Percentiles rank a stretch among this genome's conserved stretches.
These are phyloP conservation scores for Cephus spinipes DNA, from an alignment of 2,888 invertebrate genomes.

Conservation along the genomic window DNA sequence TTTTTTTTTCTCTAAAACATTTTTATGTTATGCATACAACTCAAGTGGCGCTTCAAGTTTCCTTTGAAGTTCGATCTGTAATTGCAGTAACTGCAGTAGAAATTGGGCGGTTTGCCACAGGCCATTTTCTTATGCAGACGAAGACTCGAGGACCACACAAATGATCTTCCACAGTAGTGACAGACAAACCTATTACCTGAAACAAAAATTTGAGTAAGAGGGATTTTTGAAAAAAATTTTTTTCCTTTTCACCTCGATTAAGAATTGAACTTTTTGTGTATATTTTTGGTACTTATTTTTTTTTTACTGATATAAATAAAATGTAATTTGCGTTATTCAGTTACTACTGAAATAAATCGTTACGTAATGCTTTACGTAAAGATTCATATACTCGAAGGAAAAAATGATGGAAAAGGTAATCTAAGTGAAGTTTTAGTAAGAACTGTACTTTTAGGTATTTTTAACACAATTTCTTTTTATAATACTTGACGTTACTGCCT, in stretches of 20 bases:
- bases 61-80: conserved; percentile 58
- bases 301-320: not conserved
- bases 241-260: not conserved
- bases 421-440: not conserved
- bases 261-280: too few relatives aligned
- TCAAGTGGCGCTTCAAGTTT: conserved; percentile 54
- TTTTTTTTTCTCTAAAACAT: conserved; percentile 21
- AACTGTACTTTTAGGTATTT: not conserved
- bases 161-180: conserved; percentile 48
- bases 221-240: too few relatives aligned
- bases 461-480: not conserved
- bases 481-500: not conserved
- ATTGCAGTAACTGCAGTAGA: conserved; percentile 47
- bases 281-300: not conserved
- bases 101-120: conserved; percentile 56
- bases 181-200: conserved; percentile 51
- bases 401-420: not conserved
- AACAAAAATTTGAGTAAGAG: conserved; percentile 42
- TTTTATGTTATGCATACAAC: conserved; percentile 38
- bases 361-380: conserved; percentile 8
- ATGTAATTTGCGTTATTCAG: not conserved
- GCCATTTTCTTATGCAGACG: conserved; percentile 54
- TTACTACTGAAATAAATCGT: not conserved
- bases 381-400: conserved; percentile 16
- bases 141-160: conserved; percentile 54